Evolutionary conservation across 2,113 vertebrate genomes (phyloP), one percentile per base, ranked within the genome.

Genomic region (Ailurus styani): DNA sequence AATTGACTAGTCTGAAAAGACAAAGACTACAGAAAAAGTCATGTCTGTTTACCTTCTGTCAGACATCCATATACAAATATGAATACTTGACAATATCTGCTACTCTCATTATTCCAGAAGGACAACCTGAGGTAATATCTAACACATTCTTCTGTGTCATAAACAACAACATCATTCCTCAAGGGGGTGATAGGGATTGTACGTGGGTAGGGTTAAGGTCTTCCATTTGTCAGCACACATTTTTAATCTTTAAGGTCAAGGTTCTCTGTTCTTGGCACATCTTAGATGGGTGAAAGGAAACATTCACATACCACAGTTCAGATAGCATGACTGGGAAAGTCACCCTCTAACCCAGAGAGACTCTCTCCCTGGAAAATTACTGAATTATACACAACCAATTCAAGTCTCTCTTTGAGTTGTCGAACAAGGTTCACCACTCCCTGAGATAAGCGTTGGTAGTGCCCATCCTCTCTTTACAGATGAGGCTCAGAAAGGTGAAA

Each of bases 171-270:
- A 29, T 77, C 83, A 13, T 50, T 86, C 37, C 40, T 86, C 40
- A 52, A 57, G 17, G 25, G 13, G 3, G 47, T 90, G 77, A 8
- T 55, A 40, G 55, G 70, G 60, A 31, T n/a, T 34, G 57, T 40
- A 15, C 25, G 5, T 83, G 78, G 18, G 20, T 79, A 42, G 50
- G 40, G 73, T 66, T 27, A 10, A 72, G 34, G 3, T 37, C 34
- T 96, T 97, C 84, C 50, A 1, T 89, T 79, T 66, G 85, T 86
- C 50, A 64, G 40, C 12, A 87, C 81, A 82, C 72, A 96, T 64
- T 94, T 57, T 85, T 96, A 73, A 66, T 93, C 73, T 82, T 90
- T 62, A 60, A 96, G n/a, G 94, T 87, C 75, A 98, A 82, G 70
- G 8, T 93, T 94, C 81, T 83, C 45, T 87, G 64, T 27, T 90